A percentile compares a stretch with the other conserved stretches of the same genome.
Conservation (phyloP, 2,113 vertebrate species). For the Condylura cristata region DNA sequence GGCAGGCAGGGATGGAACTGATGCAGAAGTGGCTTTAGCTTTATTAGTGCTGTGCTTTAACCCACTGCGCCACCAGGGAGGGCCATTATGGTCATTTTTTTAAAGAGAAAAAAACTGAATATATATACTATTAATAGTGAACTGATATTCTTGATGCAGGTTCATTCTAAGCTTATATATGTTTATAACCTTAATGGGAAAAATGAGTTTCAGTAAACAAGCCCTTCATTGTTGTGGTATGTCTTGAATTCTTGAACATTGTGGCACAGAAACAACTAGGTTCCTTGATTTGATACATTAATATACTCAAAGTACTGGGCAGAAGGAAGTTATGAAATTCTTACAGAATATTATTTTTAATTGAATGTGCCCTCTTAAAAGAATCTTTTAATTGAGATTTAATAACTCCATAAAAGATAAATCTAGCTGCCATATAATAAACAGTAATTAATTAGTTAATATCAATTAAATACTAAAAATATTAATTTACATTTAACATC, state of each 20-base stretch:
- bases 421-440: slow-evolving; percentile 88
- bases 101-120: no score
- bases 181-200: slow-evolving; percentile 15
- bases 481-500: slow-evolving; percentile 90
- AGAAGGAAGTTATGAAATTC: slow-evolving; percentile 80
- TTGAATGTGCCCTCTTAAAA: slow-evolving; percentile 84
- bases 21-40: no score
- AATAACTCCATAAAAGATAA: slow-evolving; percentile 89
- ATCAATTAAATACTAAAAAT: slow-evolving; percentile 92
- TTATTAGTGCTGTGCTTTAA: no score
- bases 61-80: no score
- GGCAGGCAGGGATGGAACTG: no score
- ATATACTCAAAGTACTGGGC: slow-evolving; percentile 34
- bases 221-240: neutral
- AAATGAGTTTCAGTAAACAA: neutral
- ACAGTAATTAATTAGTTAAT: slow-evolving; percentile 91
- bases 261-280: neutral
- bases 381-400: slow-evolving; percentile 88
- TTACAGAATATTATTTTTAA: slow-evolving; percentile 83
- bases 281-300: slow-evolving; percentile 50
- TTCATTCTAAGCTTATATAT: neutral
- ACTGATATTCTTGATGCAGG: neutral
- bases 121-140: neutral
- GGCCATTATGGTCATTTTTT: no score
- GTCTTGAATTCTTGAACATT: neutral